phyloP scores from a whole-genome alignment of 2,113 vertebrate species.

The Stegastes partitus region DNA sequence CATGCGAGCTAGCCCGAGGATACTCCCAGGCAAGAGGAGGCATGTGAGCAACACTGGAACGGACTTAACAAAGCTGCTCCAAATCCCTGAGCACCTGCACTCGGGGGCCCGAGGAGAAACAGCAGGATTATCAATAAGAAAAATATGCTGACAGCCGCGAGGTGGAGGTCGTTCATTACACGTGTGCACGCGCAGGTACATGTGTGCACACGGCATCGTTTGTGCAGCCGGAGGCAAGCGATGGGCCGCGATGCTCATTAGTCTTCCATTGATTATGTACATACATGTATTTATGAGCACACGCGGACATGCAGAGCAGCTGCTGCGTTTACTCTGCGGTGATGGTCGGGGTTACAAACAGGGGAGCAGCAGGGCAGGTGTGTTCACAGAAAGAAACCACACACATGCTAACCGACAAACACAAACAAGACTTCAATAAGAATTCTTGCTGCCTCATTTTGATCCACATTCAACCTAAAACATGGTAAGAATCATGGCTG shows the following conservation, averaged over 20 bases:
- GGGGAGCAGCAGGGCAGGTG: not conserved
- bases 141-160: slow-evolving; percentile 47
- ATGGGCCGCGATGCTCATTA: slow-evolving; percentile 30
- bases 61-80: slow-evolving; percentile 26
- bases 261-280: slow-evolving; percentile 6
- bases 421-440: too few relatives aligned
- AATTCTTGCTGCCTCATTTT: too few relatives aligned
- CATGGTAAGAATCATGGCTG: too few relatives aligned
- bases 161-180: slow-evolving; percentile 54
- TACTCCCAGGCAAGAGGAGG: not conserved
- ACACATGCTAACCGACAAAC: not conserved
- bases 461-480: too few relatives aligned
- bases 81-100: slow-evolving; percentile 43
- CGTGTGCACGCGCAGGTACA: not conserved
- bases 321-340: not conserved
- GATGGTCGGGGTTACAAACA: not conserved
- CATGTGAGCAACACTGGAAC: slow-evolving; percentile 32
- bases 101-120: slow-evolving; percentile 12
- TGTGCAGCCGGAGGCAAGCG: slow-evolving; percentile 7
- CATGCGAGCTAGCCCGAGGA: slow-evolving; percentile 19
- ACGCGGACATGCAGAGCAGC: not conserved
- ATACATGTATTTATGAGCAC: not conserved
- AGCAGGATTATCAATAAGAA: slow-evolving; percentile 59
- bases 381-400: not conserved
- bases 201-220: slow-evolving; percentile 3